Conservation (phyloP, 1,140 invertebrate genomes). For the Drosophila hydei region DNA sequence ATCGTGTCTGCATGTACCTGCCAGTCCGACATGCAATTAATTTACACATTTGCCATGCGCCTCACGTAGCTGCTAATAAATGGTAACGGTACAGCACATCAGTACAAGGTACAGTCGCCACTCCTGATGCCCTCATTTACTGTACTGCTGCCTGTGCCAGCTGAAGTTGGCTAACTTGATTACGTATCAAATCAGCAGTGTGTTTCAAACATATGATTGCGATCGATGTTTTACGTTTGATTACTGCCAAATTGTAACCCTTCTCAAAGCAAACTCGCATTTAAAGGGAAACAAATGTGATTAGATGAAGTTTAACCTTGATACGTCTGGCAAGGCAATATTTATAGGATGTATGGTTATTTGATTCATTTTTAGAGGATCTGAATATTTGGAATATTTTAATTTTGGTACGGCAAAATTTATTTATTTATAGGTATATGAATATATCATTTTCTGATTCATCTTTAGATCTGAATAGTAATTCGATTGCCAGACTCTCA, state of each 20-base stretch:
- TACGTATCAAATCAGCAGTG: background rate
- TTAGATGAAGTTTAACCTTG: too few species aligned
- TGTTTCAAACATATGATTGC: background rate
- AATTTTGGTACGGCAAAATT: too few species aligned
- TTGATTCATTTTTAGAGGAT: too few species aligned
- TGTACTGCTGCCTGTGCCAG: background rate
- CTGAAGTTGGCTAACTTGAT: background rate
- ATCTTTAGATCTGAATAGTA: too few species aligned
- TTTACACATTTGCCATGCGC: conserved; percentile 26
- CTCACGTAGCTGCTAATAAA: conserved; percentile 33
- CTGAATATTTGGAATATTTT: too few species aligned
- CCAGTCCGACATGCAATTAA: conserved; percentile 30
- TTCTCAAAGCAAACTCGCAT: background rate
- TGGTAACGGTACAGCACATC: background rate
- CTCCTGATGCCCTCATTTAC: background rate
- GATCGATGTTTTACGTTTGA: background rate
- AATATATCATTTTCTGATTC: too few species aligned
- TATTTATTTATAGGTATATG: background rate
- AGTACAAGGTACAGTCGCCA: conserved; percentile 1
- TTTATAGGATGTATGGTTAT: too few species aligned
- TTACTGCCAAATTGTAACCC: background rate
- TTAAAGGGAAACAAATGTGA: background rate
- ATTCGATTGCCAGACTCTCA: too few species aligned
- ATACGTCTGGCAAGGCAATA: too few species aligned
- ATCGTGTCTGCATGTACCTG: background rate